Percentiles rank a stretch among this genome's conserved stretches.
Conservation (phyloP, 2,113 vertebrate genomes). For the Gobiocypris rarus region DNA sequence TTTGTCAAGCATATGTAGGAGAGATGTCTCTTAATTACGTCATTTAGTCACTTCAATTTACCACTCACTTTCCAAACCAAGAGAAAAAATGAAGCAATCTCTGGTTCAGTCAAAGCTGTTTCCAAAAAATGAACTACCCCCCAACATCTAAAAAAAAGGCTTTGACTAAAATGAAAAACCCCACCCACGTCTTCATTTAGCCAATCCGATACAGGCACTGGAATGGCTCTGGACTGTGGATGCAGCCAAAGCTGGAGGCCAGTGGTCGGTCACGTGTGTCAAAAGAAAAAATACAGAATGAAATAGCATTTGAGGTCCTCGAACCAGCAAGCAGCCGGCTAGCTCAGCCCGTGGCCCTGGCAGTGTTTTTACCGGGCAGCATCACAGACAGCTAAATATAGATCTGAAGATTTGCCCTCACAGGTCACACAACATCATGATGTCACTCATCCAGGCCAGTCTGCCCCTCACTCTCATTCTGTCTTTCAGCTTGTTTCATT, state of each 20-base stretch:
- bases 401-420: conserved; percentile 28
- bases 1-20: background rate
- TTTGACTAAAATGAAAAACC: background rate
- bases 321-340: conserved; percentile 27
- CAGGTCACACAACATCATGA: conserved; percentile 33
- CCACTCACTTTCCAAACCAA: background rate
- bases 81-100: background rate
- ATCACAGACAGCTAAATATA: conserved; percentile 46
- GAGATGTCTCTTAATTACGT: conserved; percentile 19
- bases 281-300: background rate
- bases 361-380: conserved; percentile 33
- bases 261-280: conserved; percentile 32
- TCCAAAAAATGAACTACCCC: background rate
- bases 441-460: conserved; percentile 36
- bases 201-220: background rate
- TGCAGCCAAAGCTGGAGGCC: background rate
- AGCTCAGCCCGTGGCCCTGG: conserved; percentile 17
- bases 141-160: background rate
- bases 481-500: conserved; percentile 22
- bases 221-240: too few species aligned
- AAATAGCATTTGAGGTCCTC: conserved; percentile 17
- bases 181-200: background rate
- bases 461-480: background rate
- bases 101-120: background rate
- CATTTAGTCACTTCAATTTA: background rate